Conservation (phyloP, 2,113 vertebrate genomes). For the Helogale parvula region DNA sequence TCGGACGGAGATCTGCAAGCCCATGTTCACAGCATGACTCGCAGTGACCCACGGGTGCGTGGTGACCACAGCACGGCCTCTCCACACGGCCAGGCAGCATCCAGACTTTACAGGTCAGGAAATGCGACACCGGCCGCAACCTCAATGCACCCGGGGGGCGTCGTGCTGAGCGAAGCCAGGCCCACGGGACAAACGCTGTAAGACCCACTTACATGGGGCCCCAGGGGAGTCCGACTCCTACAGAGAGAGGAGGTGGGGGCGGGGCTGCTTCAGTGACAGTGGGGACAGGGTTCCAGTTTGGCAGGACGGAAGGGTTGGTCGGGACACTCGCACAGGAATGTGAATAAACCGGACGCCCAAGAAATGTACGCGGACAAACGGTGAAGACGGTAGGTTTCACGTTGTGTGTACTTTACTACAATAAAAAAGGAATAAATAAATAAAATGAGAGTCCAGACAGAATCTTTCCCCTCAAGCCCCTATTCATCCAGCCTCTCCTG, state of each 20-base stretch:
- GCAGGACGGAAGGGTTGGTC: rapidly evolving
- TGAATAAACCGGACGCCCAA: rapidly evolving
- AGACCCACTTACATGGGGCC: background rate
- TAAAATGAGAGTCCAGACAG: background rate
- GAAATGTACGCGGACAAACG: rapidly evolving
- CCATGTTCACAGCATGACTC: background rate
- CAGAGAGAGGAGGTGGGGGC: background rate
- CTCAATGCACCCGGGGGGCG: background rate
- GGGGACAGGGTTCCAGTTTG: background rate
- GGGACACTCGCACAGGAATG: rapidly evolving
- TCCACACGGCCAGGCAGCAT: rapidly evolving
- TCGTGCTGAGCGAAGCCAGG: background rate
- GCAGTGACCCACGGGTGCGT: rapidly evolving
- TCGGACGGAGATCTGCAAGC: background rate
- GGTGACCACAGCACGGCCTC: background rate
- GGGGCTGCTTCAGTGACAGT: rapidly evolving
- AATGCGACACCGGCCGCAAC: background rate
- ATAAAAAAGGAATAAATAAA: background rate
- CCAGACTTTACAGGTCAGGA: background rate
- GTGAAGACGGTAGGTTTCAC: rapidly evolving
- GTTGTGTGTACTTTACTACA: background rate
- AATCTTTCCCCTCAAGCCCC: background rate
- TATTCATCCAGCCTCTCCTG: background rate
- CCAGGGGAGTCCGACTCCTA: background rate
- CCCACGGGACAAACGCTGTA: no score